Percentiles rank a stretch among this genome's conserved stretches.
These are phyloP conservation scores for Archilochus colubris DNA, from an alignment of 2,113 vertebrate species.

Conservation along the genomic window DNA sequence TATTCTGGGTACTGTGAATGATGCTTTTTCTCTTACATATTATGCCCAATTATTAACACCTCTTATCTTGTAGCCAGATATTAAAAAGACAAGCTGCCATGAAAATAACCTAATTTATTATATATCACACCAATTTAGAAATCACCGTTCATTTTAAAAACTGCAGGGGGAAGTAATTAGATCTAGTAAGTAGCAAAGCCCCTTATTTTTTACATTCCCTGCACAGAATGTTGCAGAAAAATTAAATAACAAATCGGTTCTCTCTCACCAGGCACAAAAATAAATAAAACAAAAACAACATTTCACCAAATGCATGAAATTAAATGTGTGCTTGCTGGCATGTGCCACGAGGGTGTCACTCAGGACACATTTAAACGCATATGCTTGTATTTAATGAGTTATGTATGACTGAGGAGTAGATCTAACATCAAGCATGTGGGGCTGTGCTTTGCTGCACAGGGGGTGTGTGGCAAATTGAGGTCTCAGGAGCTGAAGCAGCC, in stretches of 20 bases:
- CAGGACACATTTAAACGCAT: neutral
- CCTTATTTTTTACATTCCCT: neutral
- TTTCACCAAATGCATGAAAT: conserved; percentile 23
- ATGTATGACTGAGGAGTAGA: neutral
- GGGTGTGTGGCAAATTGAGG: neutral
- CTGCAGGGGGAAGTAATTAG: neutral
- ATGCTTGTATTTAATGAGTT: conserved; percentile 27
- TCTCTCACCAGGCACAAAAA: conserved; percentile 11
- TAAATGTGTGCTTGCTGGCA: conserved; percentile 12
- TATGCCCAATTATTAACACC: neutral
- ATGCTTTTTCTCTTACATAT: neutral
- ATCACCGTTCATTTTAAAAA: conserved; percentile 8
- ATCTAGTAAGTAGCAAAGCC: conserved; percentile 8
- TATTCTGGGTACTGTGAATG: neutral
- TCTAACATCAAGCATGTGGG: neutral
- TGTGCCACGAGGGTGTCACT: conserved; percentile 35
- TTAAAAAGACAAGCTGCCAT: neutral
- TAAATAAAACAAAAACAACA: conserved; percentile 29
- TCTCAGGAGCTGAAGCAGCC: neutral
- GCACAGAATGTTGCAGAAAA: neutral
- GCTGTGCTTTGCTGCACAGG: neutral
- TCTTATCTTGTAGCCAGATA: neutral
- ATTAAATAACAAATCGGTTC: neutral
- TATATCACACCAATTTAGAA: neutral
- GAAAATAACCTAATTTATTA: conserved; percentile 19